phyloP scores from a whole-genome alignment of 1,140 invertebrate species.

The Cecropterus lyciades region DNA sequence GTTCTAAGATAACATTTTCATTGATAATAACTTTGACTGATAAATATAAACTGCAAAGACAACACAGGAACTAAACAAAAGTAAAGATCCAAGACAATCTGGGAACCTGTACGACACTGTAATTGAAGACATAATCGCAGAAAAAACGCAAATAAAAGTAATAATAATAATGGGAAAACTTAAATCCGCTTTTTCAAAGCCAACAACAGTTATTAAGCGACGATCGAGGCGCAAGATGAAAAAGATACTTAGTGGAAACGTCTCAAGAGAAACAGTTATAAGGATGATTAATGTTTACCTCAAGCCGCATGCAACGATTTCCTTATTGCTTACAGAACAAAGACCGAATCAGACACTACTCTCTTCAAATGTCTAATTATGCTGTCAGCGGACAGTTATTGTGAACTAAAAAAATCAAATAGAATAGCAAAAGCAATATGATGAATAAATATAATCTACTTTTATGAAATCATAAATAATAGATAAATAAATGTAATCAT shows the following conservation, averaged over 20 bases:
- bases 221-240: conserved; percentile 44
- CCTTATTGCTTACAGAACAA: conserved; percentile 49
- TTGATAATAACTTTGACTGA: no score
- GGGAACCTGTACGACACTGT: conserved; percentile 4
- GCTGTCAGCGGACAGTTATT: conserved; percentile 15
- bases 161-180: conserved; percentile 32
- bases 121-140: conserved; percentile 30
- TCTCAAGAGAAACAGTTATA: conserved; percentile 47
- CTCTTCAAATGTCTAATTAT: conserved; percentile 42
- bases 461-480: no score
- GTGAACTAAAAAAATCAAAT: conserved; percentile 33
- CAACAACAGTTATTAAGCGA: conserved; percentile 47
- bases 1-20: not conserved
- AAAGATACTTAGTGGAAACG: conserved; percentile 54
- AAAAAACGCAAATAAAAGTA: conserved; percentile 31
- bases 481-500: no score
- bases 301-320: conserved; percentile 39
- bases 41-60: no score
- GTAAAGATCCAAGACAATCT: conserved; percentile 7
- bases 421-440: conserved; percentile 12
- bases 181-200: conserved; percentile 41
- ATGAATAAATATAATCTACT: no score
- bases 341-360: conserved; percentile 41
- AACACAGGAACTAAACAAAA: not conserved
- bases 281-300: conserved; percentile 53